Percentiles rank a stretch among this genome's conserved stretches.
Evolutionary conservation across 1,140 invertebrate genomes (phyloP).

Genomic region (Ridgeia piscesae): DNA sequence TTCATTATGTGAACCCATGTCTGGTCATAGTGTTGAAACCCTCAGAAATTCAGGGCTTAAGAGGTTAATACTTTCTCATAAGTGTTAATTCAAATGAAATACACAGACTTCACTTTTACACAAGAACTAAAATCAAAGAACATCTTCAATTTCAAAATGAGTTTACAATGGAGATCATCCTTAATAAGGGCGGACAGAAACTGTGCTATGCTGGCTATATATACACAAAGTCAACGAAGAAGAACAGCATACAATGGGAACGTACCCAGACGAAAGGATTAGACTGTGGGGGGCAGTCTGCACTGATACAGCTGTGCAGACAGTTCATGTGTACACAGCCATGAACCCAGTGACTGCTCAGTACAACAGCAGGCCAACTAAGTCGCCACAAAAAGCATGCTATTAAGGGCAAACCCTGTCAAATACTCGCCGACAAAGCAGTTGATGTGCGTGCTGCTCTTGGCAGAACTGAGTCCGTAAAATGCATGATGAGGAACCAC

Average conservation of each 20-base stretch:
- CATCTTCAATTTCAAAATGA: slow-evolving; percentile 11
- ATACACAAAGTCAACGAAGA: slow-evolving; percentile 10
- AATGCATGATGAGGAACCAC: not conserved
- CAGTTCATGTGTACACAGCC: slow-evolving; percentile 4
- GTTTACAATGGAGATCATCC: slow-evolving; percentile 12
- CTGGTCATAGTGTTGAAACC: no score
- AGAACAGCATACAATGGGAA: slow-evolving; percentile 12
- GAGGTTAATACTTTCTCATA: no score
- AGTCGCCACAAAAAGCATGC: slow-evolving; percentile 9
- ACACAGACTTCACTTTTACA: no score
- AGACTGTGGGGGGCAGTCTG: not conserved
- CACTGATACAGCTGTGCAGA: slow-evolving; percentile 11
- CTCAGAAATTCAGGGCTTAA: no score
- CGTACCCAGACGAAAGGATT: not conserved
- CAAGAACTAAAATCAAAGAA: no score
- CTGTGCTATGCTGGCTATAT: slow-evolving; percentile 3
- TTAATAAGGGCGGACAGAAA: slow-evolving; percentile 8
- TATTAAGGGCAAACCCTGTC: not conserved
- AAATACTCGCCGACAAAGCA: not conserved
- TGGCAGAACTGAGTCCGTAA: not conserved
- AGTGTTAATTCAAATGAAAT: no score
- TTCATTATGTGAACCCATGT: no score
- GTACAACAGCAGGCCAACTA: not conserved
- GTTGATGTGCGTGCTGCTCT: slow-evolving; percentile 15
- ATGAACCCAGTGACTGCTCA: slow-evolving; percentile 17